These are phyloP conservation scores for Patella ulyssiponensis DNA, from an alignment of 2,888 invertebrate species.

Conservation along the genomic window DNA sequence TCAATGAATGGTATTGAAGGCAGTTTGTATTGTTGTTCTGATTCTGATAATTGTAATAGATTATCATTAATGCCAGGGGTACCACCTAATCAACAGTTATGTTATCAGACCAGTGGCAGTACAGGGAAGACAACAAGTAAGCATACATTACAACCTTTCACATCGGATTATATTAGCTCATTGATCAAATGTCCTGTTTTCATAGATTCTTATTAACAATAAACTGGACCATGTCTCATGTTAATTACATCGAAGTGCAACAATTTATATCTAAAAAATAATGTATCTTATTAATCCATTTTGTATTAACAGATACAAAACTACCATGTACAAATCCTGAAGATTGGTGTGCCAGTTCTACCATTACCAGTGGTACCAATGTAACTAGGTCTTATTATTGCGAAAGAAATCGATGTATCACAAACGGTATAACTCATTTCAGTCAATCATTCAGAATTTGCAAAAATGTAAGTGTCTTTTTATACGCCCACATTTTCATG, in stretches of 20 bases:
- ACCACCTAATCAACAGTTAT: slow-evolving; percentile 31
- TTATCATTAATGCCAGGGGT: slow-evolving; percentile 26
- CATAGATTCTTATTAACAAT: no score
- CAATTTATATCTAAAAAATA: no score
- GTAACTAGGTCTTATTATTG: slow-evolving; percentile 19
- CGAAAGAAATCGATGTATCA: slow-evolving; percentile 24
- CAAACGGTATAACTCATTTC: slow-evolving; percentile 23
- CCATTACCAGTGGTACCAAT: slow-evolving; percentile 6
- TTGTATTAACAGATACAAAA: no score
- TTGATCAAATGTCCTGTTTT: no score
- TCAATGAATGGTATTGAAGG: not conserved
- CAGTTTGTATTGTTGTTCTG: slow-evolving; percentile 4
- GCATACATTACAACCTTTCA: no score
- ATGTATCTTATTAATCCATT: no score
- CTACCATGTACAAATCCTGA: slow-evolving; percentile 26
- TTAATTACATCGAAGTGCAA: no score
- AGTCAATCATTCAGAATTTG: slow-evolving; percentile 21
- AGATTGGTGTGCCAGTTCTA: slow-evolving; percentile 25
- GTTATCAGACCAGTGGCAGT: not conserved
- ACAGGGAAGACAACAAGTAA: no score
- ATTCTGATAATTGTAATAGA: not conserved
- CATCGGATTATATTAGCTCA: no score
- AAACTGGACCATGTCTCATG: no score
- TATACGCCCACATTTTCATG: no score
- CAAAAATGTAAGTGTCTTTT: slow-evolving; percentile 22